Evolutionary conservation across 2,888 invertebrate genomes (phyloP).

Genomic region (Odontothrips loti): DNA sequence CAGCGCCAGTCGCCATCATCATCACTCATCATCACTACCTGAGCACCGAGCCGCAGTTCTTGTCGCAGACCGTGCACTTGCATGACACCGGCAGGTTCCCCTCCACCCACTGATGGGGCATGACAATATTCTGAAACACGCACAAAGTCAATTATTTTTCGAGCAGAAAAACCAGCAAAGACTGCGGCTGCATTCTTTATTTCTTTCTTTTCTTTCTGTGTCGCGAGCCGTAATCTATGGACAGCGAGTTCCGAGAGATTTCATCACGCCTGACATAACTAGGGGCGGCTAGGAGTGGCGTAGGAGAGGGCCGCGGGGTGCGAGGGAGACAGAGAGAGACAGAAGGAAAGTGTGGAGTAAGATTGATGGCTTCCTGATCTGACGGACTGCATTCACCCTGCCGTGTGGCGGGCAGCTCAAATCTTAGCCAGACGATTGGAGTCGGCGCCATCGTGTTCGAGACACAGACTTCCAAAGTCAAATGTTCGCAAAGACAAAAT

Average conservation of each 20-base stretch:
- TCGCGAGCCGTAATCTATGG: not conserved
- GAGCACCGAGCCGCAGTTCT: conserved; percentile 93
- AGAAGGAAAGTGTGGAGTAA: not conserved
- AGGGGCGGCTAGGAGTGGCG: not conserved
- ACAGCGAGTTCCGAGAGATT: not conserved
- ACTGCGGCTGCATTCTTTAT: not conserved
- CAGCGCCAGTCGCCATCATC: not conserved
- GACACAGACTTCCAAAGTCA: not conserved
- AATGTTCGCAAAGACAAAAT: not conserved
- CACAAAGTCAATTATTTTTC: conserved; percentile 34
- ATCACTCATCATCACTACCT: conserved; percentile 54
- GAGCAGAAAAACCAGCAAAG: conserved; percentile 28
- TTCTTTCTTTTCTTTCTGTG: not conserved
- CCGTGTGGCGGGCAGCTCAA: no score
- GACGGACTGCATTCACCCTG: no score
- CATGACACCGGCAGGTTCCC: conserved; percentile 94
- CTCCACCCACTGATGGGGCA: conserved; percentile 99
- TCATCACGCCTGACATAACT: no score
- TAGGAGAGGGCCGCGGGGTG: conserved; percentile 2
- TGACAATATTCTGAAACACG: conserved; percentile 70
- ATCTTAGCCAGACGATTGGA: not conserved
- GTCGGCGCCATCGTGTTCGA: not conserved
- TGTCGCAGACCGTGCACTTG: conserved; percentile 88
- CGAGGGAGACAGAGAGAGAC: conserved; percentile 13
- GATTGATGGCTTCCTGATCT: no score